Conservation (phyloP, 2,797 vertebrate species). For the Rhinella marina region DNA sequence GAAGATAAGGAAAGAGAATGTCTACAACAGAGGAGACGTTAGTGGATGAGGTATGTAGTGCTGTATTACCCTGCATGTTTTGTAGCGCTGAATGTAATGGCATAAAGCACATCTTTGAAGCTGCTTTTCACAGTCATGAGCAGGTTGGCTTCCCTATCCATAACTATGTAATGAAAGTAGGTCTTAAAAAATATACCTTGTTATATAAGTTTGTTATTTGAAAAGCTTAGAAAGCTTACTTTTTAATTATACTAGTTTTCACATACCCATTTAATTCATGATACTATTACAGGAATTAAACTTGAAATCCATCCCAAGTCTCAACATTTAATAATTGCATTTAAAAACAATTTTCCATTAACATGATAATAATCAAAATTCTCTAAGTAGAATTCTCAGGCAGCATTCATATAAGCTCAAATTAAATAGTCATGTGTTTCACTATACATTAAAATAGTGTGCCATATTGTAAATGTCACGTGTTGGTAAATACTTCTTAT, state of each 20-base stretch:
- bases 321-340: background rate
- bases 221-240: background rate
- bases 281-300: background rate
- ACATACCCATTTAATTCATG: background rate
- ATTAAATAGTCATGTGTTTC: slow-evolving; percentile 28
- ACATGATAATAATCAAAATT: background rate
- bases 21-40: too few species aligned
- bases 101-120: too few species aligned
- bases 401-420: slow-evolving; percentile 5
- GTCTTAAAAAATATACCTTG: too few species aligned
- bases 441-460: slow-evolving; percentile 23
- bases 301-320: background rate
- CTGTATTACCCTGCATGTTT: too few species aligned
- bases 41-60: too few species aligned
- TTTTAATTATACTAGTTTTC: background rate
- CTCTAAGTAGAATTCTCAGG: slow-evolving; percentile 9
- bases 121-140: background rate
- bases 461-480: slow-evolving; percentile 49
- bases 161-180: background rate
- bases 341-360: background rate
- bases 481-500: slow-evolving; percentile 24
- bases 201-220: background rate
- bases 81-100: too few species aligned
- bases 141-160: background rate
- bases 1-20: too few species aligned